Conservation (phyloP, 1,140 invertebrate species). For the Metopolophium dirhodum region DNA sequence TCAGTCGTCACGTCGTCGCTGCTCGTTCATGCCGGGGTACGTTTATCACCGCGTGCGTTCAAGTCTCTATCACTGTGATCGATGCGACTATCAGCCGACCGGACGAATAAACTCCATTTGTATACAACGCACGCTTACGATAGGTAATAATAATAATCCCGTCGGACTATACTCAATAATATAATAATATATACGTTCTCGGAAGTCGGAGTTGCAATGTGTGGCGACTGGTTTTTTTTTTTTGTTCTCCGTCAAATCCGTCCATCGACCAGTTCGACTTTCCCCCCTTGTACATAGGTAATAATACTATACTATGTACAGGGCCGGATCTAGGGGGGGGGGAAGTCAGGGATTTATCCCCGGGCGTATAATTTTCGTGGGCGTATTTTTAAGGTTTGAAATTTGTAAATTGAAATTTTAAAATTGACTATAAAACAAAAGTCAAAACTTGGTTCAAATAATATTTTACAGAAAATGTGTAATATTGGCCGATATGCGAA, state of each 20-base stretch:
- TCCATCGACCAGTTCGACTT: neutral
- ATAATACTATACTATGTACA: neutral
- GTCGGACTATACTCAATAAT: neutral
- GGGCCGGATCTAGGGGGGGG: too few relatives aligned
- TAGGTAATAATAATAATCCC: neutral
- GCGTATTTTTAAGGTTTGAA: too few relatives aligned
- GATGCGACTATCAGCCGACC: neutral
- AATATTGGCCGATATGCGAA: too few relatives aligned
- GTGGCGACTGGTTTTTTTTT: conserved; percentile 9
- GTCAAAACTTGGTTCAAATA: too few relatives aligned
- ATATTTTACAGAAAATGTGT: too few relatives aligned
- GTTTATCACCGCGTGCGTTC: neutral
- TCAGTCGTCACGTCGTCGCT: neutral
- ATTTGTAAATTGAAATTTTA: too few relatives aligned
- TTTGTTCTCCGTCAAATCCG: neutral
- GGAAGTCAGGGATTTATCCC: too few relatives aligned
- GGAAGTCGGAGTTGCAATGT: neutral
- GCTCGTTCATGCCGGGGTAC: neutral
- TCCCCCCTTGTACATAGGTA: neutral
- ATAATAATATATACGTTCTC: conserved; percentile 4
- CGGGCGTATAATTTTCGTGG: too few relatives aligned
- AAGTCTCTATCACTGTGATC: neutral
- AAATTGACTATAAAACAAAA: too few relatives aligned
- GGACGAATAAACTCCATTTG: neutral
- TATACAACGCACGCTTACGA: neutral